Evolutionary conservation across 2,797 vertebrate species (phyloP), one percentile per base, ranked within the genome.

Genomic region (Rallus crepitans): DNA sequence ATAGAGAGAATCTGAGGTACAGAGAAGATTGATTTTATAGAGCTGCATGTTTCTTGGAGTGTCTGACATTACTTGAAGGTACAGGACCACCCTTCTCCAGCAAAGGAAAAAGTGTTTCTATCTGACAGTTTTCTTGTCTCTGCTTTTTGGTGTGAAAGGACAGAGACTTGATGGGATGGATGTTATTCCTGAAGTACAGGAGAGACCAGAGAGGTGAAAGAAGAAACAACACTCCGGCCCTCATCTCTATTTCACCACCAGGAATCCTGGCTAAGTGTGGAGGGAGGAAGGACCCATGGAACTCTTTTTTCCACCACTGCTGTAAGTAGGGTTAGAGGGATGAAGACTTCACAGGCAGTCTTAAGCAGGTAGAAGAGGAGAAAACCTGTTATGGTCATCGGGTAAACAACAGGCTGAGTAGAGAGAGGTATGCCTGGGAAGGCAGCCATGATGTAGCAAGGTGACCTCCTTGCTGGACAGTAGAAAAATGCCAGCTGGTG

Each of bases 371-470:
- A 12, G 30, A 15, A 84, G 31, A 72, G 5, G 4, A 39, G 13
- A 65, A 79, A 84, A 68, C 5, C 66, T 72, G 50, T 19, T 5
- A 2, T 24, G 5, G 9, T 16, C 9, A 11, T 33, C 15, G 61
- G 37, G 10, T 59, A 59, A 77, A 8, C 33, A 82, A 35, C 2
- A n/a, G 15, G 24, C 4, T 57, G 59, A 72, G 10, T 11, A 89
- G 12, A 12, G 27, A 81, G 21, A 89, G 16, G 0, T 23, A 6
- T 28, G 11, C 21, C 9, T 73, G 11, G 25, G 39, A 80, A 85
- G 39, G 35, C 35, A 52, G 35, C 8, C 45, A 30, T 19, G 20
- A 25, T 0, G 0, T 9, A 37, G 25, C 0, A 0, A 63, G 15
- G 2, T 30, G 18, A 64, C 4, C 3, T 78, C 7, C 30, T 25